Evolutionary conservation across 2,797 vertebrate species (phyloP), one percentile per base, ranked within the genome.

Genomic region (Muscicapa striata): DNA sequence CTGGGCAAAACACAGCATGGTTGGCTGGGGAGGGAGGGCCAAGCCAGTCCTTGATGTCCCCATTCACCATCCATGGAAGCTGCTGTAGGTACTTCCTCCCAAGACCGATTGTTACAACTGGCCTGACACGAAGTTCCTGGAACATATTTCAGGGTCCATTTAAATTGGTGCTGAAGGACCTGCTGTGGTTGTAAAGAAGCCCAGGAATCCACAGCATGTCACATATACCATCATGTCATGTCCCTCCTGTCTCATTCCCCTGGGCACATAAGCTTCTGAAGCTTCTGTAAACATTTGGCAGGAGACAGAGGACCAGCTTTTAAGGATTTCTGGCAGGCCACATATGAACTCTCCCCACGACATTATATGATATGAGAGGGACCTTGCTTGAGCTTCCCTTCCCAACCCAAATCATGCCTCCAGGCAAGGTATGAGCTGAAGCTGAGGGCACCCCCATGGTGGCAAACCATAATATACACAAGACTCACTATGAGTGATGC

Each of bases 1-100:
- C 59, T 74, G 87, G 46, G 75, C 36, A 57, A 69, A 84, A 76
- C 59, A 62, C 34, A 52, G 32, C 40, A 0, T 10, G 64, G 36
- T 24, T 89, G 66, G 59, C 58, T 83, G 75, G 90, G 92, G 74
- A 83, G 89, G 91, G 90, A 72, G 63, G 73, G 76, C 38, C 34
- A 20, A 18, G 55, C 13, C 59, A 59, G 9, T 61, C 38, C 59
- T 27, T 6, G 27, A 45, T 55, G n/a, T 63, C 36, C 22, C 49
- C 9, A 0, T 17, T 79, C 55, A 26, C 27, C 48, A 1, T 32
- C 85, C 23, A 2, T n/a, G 62, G 80, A 43, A 91, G 40, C 67
- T 67, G 30, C 58, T 58, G 15, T 22, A 68, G 55, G 30, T 41
- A 27, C 21, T 67, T 84, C 51, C 51, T 73, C 26, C 32, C 61